Evolutionary conservation across 1,140 invertebrate species (phyloP), one percentile per base, ranked within the genome.

Genomic region (Acyrthosiphon pisum): DNA sequence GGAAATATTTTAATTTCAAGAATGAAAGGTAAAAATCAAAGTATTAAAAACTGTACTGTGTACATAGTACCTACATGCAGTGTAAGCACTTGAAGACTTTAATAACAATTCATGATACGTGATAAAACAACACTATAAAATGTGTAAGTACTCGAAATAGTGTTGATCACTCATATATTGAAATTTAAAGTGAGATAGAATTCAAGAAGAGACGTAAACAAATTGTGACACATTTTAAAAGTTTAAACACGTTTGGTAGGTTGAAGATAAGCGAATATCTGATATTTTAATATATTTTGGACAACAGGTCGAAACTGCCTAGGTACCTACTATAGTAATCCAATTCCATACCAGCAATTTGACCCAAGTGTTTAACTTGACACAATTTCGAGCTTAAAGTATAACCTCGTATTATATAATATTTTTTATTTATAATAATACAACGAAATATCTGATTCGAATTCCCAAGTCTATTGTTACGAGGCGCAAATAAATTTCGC

Each of bases 11-110:
- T 30, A 46, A 46, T 48, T 48, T 50, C 11, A 23, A 56, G 23
- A 87, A 76, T 68, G 41, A 23, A 87, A 48, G 30, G 14, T 35
- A 41, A 89, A 53, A 89, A 53, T 53, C n/a, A 37, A 23, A 53
- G 50, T 30, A 53, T 50, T 88, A 2, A 48, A 48, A 87, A 48
- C 26, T 48, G 86, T 88, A 50, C n/a, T 23, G 20, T 35, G 11
- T 68, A n/a, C 60, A n/a, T 76, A 68, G 60, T n/a, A n/a, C n/a
- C n/a, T n/a, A n/a, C 60, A 76, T 76, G 60, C 87, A 35, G n/a
- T 50, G 48, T 50, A 88, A 88, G 46, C 46, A 35, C 46, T 88
- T 35, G 48, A 88, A 37, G 20, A 88, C 60, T n/a, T 76, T n/a
- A 35, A 35, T 53, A 88, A 53, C 30, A 88, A n/a, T 35, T 53